phyloP scores from a whole-genome alignment of 2,113 vertebrate genomes.

The Gambusia holbrooki region DNA sequence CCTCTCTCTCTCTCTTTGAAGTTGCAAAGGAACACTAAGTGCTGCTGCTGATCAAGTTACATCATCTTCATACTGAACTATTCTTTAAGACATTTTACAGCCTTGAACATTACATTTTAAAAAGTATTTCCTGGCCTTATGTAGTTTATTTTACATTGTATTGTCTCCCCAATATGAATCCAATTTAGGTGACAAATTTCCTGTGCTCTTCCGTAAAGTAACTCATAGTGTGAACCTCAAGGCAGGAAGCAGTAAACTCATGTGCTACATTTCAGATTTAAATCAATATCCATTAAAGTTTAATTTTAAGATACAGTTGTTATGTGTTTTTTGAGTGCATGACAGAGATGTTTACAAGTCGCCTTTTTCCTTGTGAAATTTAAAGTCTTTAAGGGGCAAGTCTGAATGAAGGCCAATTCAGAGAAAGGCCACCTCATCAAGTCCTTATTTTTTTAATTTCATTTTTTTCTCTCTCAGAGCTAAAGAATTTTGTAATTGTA shows the following conservation, averaged over 20 bases:
- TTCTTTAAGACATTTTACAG: slow-evolving; percentile 8
- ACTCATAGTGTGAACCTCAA: not conserved
- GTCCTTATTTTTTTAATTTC: no score
- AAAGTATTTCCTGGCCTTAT: not conserved
- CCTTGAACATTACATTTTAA: not conserved
- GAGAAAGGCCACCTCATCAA: not conserved
- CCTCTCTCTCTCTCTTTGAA: slow-evolving; percentile 38
- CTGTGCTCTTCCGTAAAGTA: not conserved
- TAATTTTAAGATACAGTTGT: not conserved
- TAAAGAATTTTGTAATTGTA: no score
- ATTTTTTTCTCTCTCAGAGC: no score
- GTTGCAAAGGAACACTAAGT: slow-evolving; percentile 39
- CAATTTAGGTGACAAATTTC: not conserved
- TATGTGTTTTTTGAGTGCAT: not conserved
- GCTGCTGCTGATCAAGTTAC: slow-evolving; percentile 24
- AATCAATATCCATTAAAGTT: not conserved
- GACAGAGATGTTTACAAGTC: not conserved
- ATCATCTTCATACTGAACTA: slow-evolving; percentile 33
- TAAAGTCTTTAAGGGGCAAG: not conserved
- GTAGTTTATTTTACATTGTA: not conserved
- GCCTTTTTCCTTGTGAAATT: not conserved
- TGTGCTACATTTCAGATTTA: not conserved
- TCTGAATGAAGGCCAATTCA: not conserved
- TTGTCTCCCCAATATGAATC: not conserved
- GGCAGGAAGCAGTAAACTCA: not conserved